Evolutionary conservation across 2,113 vertebrate genomes (phyloP), one percentile per base, ranked within the genome.

Genomic region (Sardina pilchardus): DNA sequence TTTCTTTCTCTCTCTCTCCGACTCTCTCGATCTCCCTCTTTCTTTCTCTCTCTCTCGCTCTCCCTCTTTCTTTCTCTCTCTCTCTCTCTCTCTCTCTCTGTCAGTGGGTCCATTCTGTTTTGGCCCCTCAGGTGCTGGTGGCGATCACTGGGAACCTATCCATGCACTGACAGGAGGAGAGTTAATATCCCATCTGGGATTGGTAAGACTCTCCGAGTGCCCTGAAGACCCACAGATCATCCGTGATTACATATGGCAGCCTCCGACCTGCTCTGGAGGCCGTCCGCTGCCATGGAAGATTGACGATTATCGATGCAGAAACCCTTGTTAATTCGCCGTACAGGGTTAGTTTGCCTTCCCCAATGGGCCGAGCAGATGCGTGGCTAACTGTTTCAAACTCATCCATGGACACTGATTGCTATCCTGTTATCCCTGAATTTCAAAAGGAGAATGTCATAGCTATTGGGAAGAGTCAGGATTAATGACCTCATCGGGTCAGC

Each of bases 241-340:
- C 91, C 88, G 83, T 95, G 94, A 95, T 95, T 95, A 91, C 93
- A 94, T 91, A 91, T 92, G 94, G 91, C 94, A 95, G 92, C 91
- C 91, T 91, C 91, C 94, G 93, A 95, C 94, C 94, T 91, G 90
- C 86, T 16, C 87, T 10, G 83, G 90, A 91, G 91, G 88, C 90
- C 91, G 87, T 91, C 92, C 89, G 88, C 93, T 95, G 93, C 92
- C 93, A 93, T 59, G 91, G 92, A 92, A 94, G 94, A 95, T 90
- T 95, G 94, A 95, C 91, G 91, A 89, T 91, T 91, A 95, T 93
- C 8, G 92, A 94, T 93, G 95, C 93, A 93, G 95, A 96, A 96
- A 95, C 89, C 89, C 92, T 84, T 90, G 85, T 86, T 92, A 93
- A 95, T 94, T 94, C 91, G 85, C 89, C 90, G 83, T 93, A 87